Conservation (phyloP, 2,113 vertebrate genomes). For the Andinoacara biseriatus region DNA sequence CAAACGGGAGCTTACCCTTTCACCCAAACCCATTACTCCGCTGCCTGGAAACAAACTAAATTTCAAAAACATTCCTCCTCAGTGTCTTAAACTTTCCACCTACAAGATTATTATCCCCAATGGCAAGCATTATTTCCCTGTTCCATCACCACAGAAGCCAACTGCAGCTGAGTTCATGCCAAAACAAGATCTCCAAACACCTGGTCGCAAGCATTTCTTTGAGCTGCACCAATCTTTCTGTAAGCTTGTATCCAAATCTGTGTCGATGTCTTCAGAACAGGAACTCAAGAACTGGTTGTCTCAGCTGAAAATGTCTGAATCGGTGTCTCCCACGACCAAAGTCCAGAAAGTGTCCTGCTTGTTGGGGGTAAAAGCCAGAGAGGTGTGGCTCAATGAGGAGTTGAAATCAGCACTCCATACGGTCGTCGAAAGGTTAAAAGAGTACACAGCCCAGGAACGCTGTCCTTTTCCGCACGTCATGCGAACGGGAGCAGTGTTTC, state of each 20-base stretch:
- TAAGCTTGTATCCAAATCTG: conserved; percentile 76
- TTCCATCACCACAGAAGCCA: not conserved
- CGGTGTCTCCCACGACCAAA: conserved; percentile 57
- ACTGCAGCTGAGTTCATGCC: conserved; percentile 24
- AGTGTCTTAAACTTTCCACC: conserved; percentile 68
- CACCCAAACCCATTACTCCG: conserved; percentile 1
- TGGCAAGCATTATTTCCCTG: not conserved
- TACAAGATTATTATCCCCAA: conserved; percentile 66
- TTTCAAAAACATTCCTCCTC: conserved; percentile 70
- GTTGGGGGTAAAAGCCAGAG: conserved; percentile 73
- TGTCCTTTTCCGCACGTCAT: conserved; percentile 94
- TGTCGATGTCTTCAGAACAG: conserved; percentile 71
- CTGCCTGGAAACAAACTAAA: conserved; percentile 19
- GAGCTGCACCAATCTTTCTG: conserved; percentile 86
- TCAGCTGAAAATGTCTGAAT: conserved; percentile 46
- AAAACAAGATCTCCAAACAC: not conserved
- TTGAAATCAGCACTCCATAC: conserved; percentile 73
- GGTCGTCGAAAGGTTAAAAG: conserved; percentile 82
- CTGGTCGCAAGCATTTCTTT: conserved; percentile 78
- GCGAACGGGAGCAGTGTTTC: conserved; percentile 88
- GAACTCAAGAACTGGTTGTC: conserved; percentile 70
- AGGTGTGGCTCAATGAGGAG: conserved; percentile 84
- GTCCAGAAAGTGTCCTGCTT: conserved; percentile 70
- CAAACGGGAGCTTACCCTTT: not conserved
- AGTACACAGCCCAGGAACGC: conserved; percentile 76